phyloP scores from a whole-genome alignment of 2,888 invertebrate species.

The Exocentrus adspersus region DNA sequence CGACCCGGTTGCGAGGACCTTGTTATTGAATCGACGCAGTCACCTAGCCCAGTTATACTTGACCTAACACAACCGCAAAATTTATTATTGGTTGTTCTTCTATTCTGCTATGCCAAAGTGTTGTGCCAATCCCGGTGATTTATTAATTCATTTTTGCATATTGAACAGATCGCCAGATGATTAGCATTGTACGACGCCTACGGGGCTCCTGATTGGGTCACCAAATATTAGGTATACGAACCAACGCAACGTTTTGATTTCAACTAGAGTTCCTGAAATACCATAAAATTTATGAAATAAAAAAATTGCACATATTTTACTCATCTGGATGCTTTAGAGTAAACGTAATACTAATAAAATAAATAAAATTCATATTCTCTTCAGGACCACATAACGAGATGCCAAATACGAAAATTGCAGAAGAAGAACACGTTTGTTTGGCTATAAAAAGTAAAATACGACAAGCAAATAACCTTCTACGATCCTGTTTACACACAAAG shows the following conservation, averaged over 20 bases:
- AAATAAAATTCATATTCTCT: no score
- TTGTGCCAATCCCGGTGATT: not conserved
- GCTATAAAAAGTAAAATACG: not conserved
- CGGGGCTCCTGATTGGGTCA: no score
- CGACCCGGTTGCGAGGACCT: slow-evolving; percentile 47
- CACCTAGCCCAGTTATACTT: slow-evolving; percentile 51
- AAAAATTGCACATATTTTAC: no score
- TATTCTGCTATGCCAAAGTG: slow-evolving; percentile 16
- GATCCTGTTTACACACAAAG: not conserved
- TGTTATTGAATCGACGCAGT: slow-evolving; percentile 45
- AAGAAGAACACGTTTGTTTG: not conserved
- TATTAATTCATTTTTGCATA: not conserved
- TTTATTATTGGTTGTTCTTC: slow-evolving; percentile 34
- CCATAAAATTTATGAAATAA: no score
- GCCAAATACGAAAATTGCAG: not conserved
- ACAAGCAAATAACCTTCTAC: not conserved
- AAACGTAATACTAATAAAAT: no score
- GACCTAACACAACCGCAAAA: slow-evolving; percentile 47
- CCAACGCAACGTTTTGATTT: not conserved
- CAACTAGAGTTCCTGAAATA: not conserved
- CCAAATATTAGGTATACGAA: no score
- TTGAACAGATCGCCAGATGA: no score
- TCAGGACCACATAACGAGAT: no score
- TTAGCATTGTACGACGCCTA: no score
- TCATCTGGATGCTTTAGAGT: no score